phyloP scores from a whole-genome alignment of 2,113 vertebrate species.

The Calidris pugnax region DNA sequence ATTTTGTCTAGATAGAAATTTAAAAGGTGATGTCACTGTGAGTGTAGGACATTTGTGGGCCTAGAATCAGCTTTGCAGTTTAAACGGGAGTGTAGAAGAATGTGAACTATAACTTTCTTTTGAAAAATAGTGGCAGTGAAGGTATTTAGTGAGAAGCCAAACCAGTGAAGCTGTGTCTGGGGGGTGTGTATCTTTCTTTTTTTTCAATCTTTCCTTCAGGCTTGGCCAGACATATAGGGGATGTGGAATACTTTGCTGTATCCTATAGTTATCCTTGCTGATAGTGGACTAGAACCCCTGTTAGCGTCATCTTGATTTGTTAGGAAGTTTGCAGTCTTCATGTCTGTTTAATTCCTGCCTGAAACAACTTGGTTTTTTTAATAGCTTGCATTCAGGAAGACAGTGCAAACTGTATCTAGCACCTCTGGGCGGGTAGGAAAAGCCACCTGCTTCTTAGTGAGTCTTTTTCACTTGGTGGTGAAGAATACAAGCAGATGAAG shows the following conservation, averaged over 20 bases:
- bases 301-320: not conserved
- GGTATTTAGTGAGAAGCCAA: not conserved
- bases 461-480: not conserved
- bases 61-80: not conserved
- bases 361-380: not conserved
- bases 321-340: not conserved
- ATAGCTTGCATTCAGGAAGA: not conserved
- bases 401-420: not conserved
- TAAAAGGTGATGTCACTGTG: not conserved
- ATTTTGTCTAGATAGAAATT: not conserved
- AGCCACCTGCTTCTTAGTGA: not conserved
- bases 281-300: not conserved
- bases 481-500: not conserved
- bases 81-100: not conserved
- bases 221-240: not conserved
- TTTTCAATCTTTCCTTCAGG: not conserved
- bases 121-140: not conserved
- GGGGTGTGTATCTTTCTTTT: not conserved
- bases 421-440: not conserved
- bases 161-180: not conserved
- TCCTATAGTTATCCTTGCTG: not conserved
- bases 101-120: not conserved
- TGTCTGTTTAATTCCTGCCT: not conserved
- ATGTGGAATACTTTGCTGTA: not conserved
- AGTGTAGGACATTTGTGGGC: rapidly evolving